A percentile compares a stretch with the other conserved stretches of the same genome.
Conservation (phyloP, 2,113 vertebrate species). For the Cynocephalus volans region DNA sequence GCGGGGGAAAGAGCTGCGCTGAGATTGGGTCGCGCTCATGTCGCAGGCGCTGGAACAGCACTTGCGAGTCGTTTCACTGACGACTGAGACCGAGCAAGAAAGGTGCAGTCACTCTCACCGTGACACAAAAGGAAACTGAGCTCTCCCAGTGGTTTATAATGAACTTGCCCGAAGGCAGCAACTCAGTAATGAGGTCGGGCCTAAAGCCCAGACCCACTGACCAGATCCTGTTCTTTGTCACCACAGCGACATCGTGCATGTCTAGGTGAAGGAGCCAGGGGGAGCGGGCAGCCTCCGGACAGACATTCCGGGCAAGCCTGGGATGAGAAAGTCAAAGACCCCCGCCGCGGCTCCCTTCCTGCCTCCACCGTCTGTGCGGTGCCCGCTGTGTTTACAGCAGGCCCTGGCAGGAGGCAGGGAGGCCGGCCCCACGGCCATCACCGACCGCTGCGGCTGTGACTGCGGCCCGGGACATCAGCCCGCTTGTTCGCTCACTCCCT, state of each 20-base stretch:
- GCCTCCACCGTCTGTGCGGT: not conserved
- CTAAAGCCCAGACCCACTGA: not conserved
- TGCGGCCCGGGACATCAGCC: slow-evolving; percentile 94
- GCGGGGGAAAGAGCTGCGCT: not conserved
- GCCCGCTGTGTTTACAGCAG: slow-evolving; percentile 91
- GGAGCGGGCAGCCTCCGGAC: not conserved
- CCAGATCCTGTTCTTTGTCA: not conserved
- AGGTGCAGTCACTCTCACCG: no score
- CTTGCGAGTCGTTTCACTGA: no score
- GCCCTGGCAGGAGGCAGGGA: slow-evolving; percentile 91
- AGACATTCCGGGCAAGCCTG: not conserved
- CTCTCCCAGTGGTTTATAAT: not conserved
- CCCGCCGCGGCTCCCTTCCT: not conserved
- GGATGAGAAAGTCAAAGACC: slow-evolving; percentile 34
- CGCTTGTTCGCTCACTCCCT: slow-evolving; percentile 96
- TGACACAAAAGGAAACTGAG: not conserved
- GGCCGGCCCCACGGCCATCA: slow-evolving; percentile 92
- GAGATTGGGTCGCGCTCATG: not conserved
- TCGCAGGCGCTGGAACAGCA: no score
- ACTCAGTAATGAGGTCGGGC: not conserved
- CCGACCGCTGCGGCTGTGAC: slow-evolving; percentile 93
- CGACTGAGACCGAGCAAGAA: no score
- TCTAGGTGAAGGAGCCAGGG: not conserved
- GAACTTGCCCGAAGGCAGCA: not conserved
- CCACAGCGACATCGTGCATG: no score